Evolutionary conservation across 64 coral and sea anemone genomes (phyloP).

Genomic region (Stichodactyla mertensii): DNA sequence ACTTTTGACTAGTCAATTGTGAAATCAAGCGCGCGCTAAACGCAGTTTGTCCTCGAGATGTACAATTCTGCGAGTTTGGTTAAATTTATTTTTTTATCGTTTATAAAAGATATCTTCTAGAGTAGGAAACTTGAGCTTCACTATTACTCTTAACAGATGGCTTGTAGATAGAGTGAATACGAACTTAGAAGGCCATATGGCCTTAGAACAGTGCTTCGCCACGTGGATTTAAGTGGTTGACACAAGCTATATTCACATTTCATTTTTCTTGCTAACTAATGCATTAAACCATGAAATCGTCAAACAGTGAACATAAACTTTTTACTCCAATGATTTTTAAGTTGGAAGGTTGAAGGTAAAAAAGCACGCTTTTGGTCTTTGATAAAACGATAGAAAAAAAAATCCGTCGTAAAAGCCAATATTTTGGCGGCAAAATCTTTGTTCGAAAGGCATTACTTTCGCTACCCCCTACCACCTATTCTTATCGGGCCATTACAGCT

Average conservation of each 20-base stretch:
- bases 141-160: conserved; percentile 17
- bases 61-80: neutral
- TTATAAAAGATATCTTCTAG: neutral
- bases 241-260: neutral
- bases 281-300: conserved; percentile 29
- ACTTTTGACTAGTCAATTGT: neutral
- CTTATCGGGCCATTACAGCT: conserved; percentile 15
- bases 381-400: neutral
- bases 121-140: conserved; percentile 10
- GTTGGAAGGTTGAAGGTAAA: neutral
- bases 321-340: neutral
- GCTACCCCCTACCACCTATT: neutral
- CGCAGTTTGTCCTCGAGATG: neutral
- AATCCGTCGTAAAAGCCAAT: neutral
- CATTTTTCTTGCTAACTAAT: conserved; percentile 12
- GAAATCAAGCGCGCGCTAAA: neutral
- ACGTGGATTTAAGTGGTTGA: conserved; percentile 27
- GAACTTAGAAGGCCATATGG: conserved; percentile 25
- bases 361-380: neutral
- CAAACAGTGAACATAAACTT: neutral
- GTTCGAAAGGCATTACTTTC: neutral
- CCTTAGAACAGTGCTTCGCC: conserved; percentile 2
- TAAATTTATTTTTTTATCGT: neutral
- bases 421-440: conserved; percentile 19
- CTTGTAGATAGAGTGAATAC: neutral